Percentiles rank a stretch among this genome's conserved stretches.
phyloP scores from a whole-genome alignment of 1,140 invertebrate species.

The Neotoxoptera formosana region DNA sequence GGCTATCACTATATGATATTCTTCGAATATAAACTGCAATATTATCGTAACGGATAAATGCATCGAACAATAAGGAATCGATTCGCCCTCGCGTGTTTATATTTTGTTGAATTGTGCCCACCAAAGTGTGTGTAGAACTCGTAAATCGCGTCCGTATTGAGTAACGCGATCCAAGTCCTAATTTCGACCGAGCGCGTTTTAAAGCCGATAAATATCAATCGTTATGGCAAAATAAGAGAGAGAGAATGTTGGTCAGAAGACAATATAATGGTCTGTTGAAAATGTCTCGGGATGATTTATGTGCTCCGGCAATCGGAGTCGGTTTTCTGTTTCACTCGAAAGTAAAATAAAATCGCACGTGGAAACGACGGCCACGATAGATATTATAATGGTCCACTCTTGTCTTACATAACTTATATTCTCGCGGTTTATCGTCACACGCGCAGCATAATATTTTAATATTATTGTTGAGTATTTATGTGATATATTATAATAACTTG shows the following conservation, averaged over 20 bases:
- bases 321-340: not conserved
- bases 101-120: not conserved
- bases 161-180: conserved; percentile 12
- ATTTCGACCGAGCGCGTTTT: not conserved
- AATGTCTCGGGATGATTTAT: conserved; percentile 39
- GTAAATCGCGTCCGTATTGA: not conserved
- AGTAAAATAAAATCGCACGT: not conserved
- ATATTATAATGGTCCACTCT: not conserved
- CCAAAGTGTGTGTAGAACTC: not conserved
- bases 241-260: conserved; percentile 13
- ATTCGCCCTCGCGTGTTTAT: not conserved
- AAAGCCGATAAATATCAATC: conserved; percentile 33
- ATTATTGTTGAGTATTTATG: not conserved
- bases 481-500: not conserved
- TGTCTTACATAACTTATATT: conserved; percentile 24
- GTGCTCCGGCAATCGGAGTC: not conserved
- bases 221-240: not conserved
- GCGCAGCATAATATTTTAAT: not conserved
- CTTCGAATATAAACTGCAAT: not conserved
- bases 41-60: not conserved
- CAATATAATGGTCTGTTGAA: conserved; percentile 33
- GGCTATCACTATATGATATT: not conserved
- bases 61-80: not conserved
- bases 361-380: not conserved
- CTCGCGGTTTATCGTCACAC: not conserved